Conservation (phyloP, 2,797 vertebrate species). For the Falco rusticolus region DNA sequence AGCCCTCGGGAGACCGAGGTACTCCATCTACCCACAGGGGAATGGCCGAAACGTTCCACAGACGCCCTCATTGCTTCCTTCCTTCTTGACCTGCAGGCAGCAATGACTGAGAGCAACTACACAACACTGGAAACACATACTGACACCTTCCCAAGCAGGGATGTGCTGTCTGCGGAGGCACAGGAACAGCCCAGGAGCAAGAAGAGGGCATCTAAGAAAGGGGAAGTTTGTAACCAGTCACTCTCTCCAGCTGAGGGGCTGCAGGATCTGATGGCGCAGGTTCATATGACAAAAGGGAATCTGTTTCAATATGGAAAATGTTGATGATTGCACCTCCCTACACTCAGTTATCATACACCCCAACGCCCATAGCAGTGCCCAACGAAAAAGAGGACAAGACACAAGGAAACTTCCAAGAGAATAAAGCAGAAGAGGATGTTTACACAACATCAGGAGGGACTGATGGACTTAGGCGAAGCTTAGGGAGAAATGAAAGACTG, state of each 20-base stretch:
- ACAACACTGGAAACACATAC: background rate
- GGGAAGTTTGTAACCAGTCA: background rate
- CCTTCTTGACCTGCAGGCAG: background rate
- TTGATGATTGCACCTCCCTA: background rate
- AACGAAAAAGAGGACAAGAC: background rate
- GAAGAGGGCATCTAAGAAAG: background rate
- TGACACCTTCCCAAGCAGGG: background rate
- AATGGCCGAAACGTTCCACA: background rate
- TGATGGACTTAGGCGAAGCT: background rate
- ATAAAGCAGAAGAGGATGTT: background rate
- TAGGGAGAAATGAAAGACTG: background rate
- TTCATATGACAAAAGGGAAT: background rate
- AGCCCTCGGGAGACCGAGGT: background rate
- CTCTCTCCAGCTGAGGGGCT: background rate
- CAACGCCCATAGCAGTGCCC: background rate
- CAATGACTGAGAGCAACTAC: background rate
- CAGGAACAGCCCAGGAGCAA: background rate
- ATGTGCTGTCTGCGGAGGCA: background rate
- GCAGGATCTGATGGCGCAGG: fast-evolving
- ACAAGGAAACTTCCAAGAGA: background rate
- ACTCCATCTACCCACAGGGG: background rate
- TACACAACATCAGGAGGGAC: background rate
- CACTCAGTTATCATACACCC: background rate
- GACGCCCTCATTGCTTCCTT: background rate
- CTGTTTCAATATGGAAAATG: background rate